Percentiles rank a stretch among this genome's conserved stretches.
phyloP scores from a whole-genome alignment of 2,888 invertebrate genomes.

The Machimus atricapillus region DNA sequence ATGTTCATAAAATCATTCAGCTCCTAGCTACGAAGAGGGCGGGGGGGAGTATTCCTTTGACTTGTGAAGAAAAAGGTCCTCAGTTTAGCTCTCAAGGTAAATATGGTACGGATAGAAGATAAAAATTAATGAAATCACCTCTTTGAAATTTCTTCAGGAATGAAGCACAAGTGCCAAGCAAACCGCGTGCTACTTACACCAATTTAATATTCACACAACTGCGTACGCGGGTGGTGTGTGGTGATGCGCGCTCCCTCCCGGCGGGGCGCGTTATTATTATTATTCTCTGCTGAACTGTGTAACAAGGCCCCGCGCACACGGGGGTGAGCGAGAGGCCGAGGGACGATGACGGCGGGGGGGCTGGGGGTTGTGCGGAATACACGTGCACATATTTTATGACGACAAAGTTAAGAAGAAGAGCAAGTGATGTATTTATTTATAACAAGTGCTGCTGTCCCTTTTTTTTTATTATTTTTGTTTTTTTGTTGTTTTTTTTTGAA shows the following conservation, averaged over 20 bases:
- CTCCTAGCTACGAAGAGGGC: neutral
- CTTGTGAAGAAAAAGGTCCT: neutral
- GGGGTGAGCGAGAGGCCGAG: neutral
- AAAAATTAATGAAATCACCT: slow-evolving; percentile 32
- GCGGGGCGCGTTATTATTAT: neutral
- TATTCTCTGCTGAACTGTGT: slow-evolving; percentile 1
- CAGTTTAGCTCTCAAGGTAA: neutral
- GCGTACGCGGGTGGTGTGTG: neutral
- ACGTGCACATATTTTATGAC: slow-evolving; percentile 42
- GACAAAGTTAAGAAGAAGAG: slow-evolving; percentile 17
- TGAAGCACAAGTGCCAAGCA: slow-evolving; percentile 33
- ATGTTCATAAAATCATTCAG: neutral
- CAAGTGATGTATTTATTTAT: slow-evolving; percentile 37
- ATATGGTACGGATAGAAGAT: neutral
- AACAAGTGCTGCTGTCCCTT: slow-evolving; percentile 2
- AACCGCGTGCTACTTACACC: slow-evolving; percentile 45
- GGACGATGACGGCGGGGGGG: slow-evolving; percentile 10
- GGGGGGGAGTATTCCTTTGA: neutral
- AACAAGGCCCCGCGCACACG: neutral
- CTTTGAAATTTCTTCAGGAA: slow-evolving; percentile 35
- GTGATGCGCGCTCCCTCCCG: neutral
- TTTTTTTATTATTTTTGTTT: neutral
- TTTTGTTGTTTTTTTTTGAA: neutral
- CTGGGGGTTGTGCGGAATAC: slow-evolving; percentile 26
- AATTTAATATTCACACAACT: slow-evolving; percentile 35